phyloP scores from a whole-genome alignment of 2,797 vertebrate species.

The Liparis tanakae region DNA sequence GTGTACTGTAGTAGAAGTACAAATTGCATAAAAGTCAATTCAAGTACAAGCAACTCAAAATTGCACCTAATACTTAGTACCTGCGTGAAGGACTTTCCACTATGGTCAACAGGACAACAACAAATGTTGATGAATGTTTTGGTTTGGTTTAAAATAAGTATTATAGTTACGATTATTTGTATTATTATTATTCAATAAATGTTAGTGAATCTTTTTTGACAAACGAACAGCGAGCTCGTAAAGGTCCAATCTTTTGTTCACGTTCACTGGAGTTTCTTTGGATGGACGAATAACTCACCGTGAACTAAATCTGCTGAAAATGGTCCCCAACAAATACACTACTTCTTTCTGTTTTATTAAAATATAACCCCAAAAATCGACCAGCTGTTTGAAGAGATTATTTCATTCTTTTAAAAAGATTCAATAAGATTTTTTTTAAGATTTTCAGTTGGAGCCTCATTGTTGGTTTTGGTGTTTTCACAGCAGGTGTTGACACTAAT shows the following conservation, averaged over 20 bases:
- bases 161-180: neutral
- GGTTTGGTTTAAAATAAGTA: neutral
- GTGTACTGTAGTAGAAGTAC: neutral
- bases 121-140: neutral
- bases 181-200: no score
- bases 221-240: no score
- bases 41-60: neutral
- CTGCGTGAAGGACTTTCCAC: neutral
- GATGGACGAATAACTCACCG: neutral
- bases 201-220: no score
- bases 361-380: neutral
- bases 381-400: neutral
- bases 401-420: neutral
- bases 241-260: neutral
- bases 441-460: neutral
- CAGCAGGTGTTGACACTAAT: neutral
- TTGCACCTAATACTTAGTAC: neutral
- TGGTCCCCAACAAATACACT: neutral
- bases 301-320: conserved; percentile 7
- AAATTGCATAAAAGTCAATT: neutral
- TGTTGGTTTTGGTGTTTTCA: neutral
- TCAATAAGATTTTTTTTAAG: neutral
- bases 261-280: neutral
- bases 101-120: neutral
- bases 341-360: neutral